Evolutionary conservation across 2,797 vertebrate species (phyloP).

Genomic region (Perodicticus potto): DNA sequence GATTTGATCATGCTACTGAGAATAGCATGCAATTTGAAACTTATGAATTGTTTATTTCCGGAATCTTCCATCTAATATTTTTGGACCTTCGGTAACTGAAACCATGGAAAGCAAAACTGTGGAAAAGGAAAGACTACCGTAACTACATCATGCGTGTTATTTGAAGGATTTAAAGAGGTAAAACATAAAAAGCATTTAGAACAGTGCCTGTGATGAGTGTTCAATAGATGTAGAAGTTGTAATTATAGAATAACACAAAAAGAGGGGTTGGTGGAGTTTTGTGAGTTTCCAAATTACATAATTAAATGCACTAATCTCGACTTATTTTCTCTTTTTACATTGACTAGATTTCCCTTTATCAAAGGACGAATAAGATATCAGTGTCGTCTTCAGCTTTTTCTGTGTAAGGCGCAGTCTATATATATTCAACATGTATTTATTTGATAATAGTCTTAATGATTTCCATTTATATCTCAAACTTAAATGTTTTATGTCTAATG

Average conservation of each 20-base stretch:
- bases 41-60: neutral
- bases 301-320: slow-evolving; percentile 19
- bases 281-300: slow-evolving; percentile 20
- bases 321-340: neutral
- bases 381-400: slow-evolving; percentile 5
- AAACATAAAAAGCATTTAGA: neutral
- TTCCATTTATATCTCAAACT: slow-evolving; percentile 10
- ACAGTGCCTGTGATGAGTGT: neutral
- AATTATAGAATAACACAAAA: neutral
- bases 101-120: neutral
- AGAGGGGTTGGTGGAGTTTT: neutral
- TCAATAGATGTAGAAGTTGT: neutral
- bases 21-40: neutral
- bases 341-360: slow-evolving; percentile 18
- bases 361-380: neutral
- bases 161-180: neutral
- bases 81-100: neutral
- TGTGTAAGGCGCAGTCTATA: neutral
- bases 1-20: neutral
- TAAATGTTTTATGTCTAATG: slow-evolving; percentile 28
- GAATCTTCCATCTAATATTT: neutral
- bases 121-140: neutral
- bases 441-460: neutral
- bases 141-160: neutral
- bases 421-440: neutral